Conservation (phyloP, 2,797 vertebrate genomes). For the Buceros bicornis region DNA sequence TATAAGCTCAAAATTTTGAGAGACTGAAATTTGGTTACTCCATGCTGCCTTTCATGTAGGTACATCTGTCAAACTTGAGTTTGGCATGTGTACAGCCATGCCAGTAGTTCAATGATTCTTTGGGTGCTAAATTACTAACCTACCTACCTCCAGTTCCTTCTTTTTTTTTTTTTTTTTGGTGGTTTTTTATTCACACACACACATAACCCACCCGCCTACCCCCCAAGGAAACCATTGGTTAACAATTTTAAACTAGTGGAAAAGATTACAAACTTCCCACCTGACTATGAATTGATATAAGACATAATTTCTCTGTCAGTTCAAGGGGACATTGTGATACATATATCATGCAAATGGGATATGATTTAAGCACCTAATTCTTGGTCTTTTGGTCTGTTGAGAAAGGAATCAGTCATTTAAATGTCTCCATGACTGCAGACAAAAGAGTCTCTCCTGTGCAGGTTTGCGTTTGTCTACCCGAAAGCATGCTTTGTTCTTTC, state of each 20-base stretch:
- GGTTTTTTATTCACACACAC: background rate
- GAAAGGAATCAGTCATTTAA: constrained; percentile 41
- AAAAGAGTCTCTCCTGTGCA: background rate
- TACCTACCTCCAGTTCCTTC: background rate
- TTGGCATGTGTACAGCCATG: rapidly evolving
- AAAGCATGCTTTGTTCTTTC: background rate
- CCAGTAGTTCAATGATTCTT: background rate
- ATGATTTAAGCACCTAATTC: background rate
- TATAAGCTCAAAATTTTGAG: background rate
- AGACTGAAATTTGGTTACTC: background rate
- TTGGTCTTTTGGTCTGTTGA: background rate
- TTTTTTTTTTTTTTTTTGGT: background rate
- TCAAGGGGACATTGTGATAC: background rate
- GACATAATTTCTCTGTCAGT: background rate
- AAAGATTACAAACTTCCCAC: background rate
- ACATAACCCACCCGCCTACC: too few relatives aligned
- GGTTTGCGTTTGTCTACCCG: background rate
- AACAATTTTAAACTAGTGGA: background rate
- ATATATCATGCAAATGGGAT: background rate
- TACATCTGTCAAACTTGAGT: background rate
- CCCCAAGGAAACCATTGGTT: background rate
- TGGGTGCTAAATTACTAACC: background rate
- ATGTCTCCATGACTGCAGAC: constrained; percentile 43
- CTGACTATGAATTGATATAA: background rate
- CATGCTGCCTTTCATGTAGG: background rate